Percentiles rank a stretch among this genome's conserved stretches.
Conservation (phyloP, 2,888 invertebrate species). For the Drosophila multiciliata region DNA sequence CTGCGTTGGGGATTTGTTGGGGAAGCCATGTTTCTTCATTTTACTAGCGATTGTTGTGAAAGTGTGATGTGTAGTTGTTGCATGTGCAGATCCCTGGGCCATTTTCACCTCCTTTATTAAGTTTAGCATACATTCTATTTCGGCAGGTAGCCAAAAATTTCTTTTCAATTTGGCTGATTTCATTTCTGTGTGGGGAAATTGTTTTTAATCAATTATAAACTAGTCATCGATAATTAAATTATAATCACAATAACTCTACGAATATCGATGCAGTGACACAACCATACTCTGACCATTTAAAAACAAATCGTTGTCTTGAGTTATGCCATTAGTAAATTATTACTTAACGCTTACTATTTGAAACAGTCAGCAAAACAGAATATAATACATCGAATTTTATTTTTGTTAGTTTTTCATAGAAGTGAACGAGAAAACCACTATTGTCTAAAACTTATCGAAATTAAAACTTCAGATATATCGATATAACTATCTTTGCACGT, state of each 20-base stretch:
- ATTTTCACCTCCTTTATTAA: slow-evolving; percentile 74
- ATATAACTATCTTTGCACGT: slow-evolving; percentile 14
- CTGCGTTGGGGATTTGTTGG: slow-evolving; percentile 81
- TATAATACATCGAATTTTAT: neutral
- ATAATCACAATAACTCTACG: neutral
- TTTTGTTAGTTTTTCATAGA: neutral
- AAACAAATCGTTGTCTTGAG: neutral
- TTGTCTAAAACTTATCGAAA: neutral
- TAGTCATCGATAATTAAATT: neutral
- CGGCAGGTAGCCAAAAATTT: slow-evolving; percentile 79
- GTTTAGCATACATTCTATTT: slow-evolving; percentile 81
- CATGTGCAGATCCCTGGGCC: slow-evolving; percentile 66
- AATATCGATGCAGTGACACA: slow-evolving; percentile 4
- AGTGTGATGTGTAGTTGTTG: slow-evolving; percentile 75
- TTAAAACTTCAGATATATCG: slow-evolving; percentile 5
- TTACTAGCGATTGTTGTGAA: slow-evolving; percentile 80
- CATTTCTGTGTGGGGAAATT: slow-evolving; percentile 45
- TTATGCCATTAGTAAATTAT: neutral
- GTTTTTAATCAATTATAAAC: neutral
- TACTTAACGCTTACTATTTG: neutral
- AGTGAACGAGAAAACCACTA: neutral
- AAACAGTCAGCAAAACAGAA: neutral
- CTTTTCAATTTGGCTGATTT: slow-evolving; percentile 76
- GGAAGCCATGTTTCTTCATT: slow-evolving; percentile 78
- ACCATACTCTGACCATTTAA: neutral